Conservation (phyloP, 1,140 invertebrate genomes). For the Formica exsecta region DNA sequence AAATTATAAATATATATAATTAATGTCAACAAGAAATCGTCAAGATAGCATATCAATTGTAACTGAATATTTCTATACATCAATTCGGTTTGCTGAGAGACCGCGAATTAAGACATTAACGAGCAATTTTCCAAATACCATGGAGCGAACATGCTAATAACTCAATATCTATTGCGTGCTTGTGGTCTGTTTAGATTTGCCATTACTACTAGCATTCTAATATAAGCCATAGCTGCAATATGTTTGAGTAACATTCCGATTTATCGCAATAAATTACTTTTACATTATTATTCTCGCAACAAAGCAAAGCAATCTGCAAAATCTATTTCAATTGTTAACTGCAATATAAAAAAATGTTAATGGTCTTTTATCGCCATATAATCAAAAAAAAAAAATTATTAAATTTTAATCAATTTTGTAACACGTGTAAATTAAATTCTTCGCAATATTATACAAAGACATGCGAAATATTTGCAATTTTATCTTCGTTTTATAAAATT, state of each 20-base stretch:
- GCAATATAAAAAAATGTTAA: neutral
- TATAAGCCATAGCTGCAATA: neutral
- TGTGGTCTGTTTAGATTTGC: neutral
- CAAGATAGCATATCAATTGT: neutral
- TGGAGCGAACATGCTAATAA: conserved; percentile 35
- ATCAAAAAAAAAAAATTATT: neutral
- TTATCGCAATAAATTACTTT: conserved; percentile 26
- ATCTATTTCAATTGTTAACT: neutral
- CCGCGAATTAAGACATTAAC: conserved; percentile 47
- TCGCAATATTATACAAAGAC: neutral
- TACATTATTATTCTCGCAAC: neutral
- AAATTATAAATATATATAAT: neutral
- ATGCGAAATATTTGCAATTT: neutral
- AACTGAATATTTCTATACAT: neutral
- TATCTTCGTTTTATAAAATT: neutral
- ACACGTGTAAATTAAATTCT: conserved; percentile 2
- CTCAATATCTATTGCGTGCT: neutral
- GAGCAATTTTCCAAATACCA: conserved; percentile 37
- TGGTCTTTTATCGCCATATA: neutral
- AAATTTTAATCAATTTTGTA: conserved; percentile 22
- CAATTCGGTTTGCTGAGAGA: neutral
- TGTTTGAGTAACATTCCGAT: conserved; percentile 1
- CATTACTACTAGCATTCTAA: neutral
- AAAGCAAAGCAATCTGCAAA: neutral
- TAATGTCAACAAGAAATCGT: neutral